Conservation (phyloP, 2,113 vertebrate genomes). For the Vombatus ursinus region DNA sequence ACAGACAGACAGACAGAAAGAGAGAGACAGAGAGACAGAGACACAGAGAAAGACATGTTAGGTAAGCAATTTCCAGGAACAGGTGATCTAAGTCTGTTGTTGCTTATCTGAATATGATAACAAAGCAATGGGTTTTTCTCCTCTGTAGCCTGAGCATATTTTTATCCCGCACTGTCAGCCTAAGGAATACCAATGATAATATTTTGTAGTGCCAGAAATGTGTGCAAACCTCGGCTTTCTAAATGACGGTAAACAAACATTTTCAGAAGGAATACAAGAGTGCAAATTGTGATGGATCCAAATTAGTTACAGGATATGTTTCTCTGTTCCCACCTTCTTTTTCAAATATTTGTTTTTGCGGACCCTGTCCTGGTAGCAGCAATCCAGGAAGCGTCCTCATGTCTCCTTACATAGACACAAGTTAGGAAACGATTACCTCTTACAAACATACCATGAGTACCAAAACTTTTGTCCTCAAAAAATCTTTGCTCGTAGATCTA, state of each 20-base stretch:
- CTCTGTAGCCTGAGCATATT: background rate
- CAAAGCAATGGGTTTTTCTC: background rate
- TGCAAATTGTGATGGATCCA: background rate
- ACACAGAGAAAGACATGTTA: background rate
- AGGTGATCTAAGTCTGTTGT: background rate
- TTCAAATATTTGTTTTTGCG: background rate
- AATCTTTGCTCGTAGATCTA: background rate
- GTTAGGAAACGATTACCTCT: background rate
- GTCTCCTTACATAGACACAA: background rate
- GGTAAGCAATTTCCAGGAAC: conserved; percentile 24
- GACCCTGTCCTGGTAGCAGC: background rate
- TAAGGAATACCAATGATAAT: background rate
- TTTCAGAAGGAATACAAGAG: background rate
- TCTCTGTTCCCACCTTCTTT: background rate
- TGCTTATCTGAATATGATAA: background rate
- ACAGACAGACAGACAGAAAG: no score
- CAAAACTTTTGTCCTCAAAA: background rate
- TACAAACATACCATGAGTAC: background rate
- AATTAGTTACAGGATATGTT: background rate
- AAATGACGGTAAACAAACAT: background rate
- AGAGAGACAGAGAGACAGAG: no score
- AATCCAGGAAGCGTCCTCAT: background rate
- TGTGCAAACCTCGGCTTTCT: background rate
- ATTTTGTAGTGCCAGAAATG: background rate
- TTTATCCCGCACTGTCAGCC: background rate